Percentiles rank a stretch among this genome's conserved stretches.
These are phyloP conservation scores for Formica exsecta DNA, from an alignment of 1,140 invertebrate genomes.

Conservation along the genomic window DNA sequence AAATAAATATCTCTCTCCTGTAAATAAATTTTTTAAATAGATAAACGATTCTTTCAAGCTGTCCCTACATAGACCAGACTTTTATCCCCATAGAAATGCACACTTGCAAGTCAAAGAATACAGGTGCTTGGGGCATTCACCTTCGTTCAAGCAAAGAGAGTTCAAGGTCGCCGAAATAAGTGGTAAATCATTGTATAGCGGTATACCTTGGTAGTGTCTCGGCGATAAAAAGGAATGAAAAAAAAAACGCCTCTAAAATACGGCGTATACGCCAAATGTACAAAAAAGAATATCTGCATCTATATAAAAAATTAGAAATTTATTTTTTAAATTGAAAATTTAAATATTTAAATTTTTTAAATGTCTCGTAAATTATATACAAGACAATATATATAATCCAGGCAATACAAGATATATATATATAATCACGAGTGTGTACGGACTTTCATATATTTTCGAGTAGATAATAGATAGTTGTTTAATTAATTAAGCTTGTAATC, in stretches of 20 bases:
- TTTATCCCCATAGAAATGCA: background rate
- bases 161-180: conserved; percentile 74
- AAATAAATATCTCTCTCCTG: background rate
- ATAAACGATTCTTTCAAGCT: background rate
- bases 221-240: background rate
- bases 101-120: conserved; percentile 7
- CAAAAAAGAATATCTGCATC: background rate
- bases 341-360: conserved; percentile 10
- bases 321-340: background rate
- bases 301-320: background rate
- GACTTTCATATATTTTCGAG: background rate
- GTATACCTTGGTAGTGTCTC: background rate
- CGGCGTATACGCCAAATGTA: background rate
- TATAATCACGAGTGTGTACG: background rate
- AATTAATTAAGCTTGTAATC: background rate
- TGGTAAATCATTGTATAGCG: conserved; percentile 48
- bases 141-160: conserved; percentile 69
- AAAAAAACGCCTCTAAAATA: background rate
- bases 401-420: background rate
- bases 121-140: conserved; percentile 75
- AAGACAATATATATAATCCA: background rate
- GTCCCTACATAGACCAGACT: background rate
- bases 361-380: background rate
- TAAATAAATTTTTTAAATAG: background rate
- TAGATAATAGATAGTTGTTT: background rate